phyloP scores from a whole-genome alignment of 2,797 vertebrate species.

The Emydoidea blandingii region DNA sequence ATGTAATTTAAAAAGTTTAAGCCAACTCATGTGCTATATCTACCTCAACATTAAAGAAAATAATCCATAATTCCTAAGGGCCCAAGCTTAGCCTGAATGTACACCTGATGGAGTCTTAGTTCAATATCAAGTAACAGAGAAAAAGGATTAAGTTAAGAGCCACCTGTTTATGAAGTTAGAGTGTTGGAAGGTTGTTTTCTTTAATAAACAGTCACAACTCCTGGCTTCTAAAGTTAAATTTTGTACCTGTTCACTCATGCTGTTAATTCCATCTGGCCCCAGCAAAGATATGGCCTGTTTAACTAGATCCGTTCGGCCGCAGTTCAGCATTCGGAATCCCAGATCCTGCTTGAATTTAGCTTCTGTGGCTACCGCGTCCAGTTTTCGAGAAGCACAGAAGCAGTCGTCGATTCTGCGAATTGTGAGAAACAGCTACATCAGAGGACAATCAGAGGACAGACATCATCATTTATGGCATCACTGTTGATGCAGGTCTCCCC shows the following conservation, averaged over 20 bases:
- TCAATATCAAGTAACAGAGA: neutral
- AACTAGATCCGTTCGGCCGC: conserved; percentile 96
- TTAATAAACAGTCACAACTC: neutral
- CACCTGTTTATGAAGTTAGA: neutral
- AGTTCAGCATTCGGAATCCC: conserved; percentile 98
- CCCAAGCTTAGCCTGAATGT: accelerated
- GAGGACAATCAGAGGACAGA: conserved; percentile 39
- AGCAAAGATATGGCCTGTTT: conserved; percentile 96
- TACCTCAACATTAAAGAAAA: neutral
- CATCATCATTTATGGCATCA: neutral
- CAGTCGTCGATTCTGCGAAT: conserved; percentile 94
- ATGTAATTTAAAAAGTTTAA: neutral
- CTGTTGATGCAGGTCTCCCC: neutral
- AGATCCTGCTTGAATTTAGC: conserved; percentile 97
- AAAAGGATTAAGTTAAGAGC: neutral
- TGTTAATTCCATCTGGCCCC: conserved; percentile 96
- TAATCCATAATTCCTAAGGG: neutral
- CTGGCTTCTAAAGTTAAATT: neutral
- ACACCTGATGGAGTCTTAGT: neutral
- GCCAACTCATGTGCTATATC: accelerated
- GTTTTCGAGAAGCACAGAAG: conserved; percentile 94
- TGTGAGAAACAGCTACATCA: conserved; percentile 26
- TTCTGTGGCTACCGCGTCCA: conserved; percentile 95
- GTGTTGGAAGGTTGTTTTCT: neutral
- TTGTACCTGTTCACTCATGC: conserved; percentile 96